Evolutionary conservation across 2,888 invertebrate species (phyloP).

Genomic region (Drosophila mulleri): DNA sequence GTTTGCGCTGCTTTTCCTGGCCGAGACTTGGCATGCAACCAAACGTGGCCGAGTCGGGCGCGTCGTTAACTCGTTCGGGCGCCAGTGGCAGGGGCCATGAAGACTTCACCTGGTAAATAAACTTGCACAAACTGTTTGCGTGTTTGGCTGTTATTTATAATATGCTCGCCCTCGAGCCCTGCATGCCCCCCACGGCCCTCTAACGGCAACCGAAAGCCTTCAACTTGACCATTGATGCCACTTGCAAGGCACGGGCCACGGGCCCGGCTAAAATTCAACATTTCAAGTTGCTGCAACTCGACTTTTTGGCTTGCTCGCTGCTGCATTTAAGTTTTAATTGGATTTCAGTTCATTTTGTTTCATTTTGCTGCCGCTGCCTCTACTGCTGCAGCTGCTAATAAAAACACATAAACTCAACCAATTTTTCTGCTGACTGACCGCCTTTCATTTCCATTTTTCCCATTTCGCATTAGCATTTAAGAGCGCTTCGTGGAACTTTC

Average conservation of each 20-base stretch:
- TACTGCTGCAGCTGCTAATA: slow-evolving; percentile 28
- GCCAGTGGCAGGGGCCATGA: slow-evolving; percentile 20
- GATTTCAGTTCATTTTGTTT: slow-evolving; percentile 62
- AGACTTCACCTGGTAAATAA: slow-evolving; percentile 61
- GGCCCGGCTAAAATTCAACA: slow-evolving; percentile 38
- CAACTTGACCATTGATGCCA: slow-evolving; percentile 65
- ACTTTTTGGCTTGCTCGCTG: slow-evolving; percentile 55
- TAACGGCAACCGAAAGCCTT: slow-evolving; percentile 43
- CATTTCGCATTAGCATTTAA: slow-evolving; percentile 45
- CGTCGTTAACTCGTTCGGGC: slow-evolving; percentile 65
- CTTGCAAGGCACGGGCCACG: slow-evolving; percentile 14
- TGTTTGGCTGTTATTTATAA: slow-evolving; percentile 77
- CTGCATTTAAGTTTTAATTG: slow-evolving; percentile 73
- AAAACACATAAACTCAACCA: slow-evolving; percentile 58
- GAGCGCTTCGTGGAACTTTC: slow-evolving; percentile 41
- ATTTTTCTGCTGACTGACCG: slow-evolving; percentile 60
- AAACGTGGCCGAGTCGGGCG: slow-evolving; percentile 32
- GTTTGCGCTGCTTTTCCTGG: slow-evolving; percentile 6
- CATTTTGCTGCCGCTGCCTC: slow-evolving; percentile 7
- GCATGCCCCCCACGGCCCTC: slow-evolving; percentile 8
- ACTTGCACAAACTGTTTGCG: slow-evolving; percentile 74
- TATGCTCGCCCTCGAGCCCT: slow-evolving; percentile 35
- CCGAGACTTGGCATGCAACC: slow-evolving; percentile 59
- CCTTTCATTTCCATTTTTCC: slow-evolving; percentile 60
- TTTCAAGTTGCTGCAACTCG: slow-evolving; percentile 42